A percentile compares a stretch with the other conserved stretches of the same genome.
Evolutionary conservation across 2,113 vertebrate species (phyloP).

Genomic region (Microcebus tavaratra): DNA sequence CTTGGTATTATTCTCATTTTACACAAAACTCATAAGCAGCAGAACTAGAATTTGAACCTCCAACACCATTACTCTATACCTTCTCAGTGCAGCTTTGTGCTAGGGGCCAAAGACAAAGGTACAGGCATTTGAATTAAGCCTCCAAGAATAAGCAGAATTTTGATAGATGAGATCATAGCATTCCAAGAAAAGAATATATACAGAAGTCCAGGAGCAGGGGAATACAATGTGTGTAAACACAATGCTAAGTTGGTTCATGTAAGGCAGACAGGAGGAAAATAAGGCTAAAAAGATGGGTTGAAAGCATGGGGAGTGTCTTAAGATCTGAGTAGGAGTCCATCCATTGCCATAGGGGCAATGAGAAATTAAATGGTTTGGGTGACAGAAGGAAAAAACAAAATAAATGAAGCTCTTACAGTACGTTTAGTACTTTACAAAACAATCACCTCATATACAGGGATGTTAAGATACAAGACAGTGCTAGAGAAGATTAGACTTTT

Average conservation of each 20-base stretch:
- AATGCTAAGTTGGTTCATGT: not conserved
- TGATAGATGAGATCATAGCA: not conserved
- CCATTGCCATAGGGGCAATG: not conserved
- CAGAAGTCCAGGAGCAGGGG: not conserved
- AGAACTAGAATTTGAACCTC: not conserved
- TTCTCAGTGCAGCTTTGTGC: not conserved
- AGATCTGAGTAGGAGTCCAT: not conserved
- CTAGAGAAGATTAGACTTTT: not conserved
- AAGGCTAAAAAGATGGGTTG: not conserved
- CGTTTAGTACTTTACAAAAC: not conserved
- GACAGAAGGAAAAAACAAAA: not conserved
- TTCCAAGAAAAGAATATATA: not conserved
- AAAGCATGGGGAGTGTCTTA: constrained; percentile 1
- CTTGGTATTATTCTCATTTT: constrained; percentile 39
- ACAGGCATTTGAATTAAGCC: not conserved
- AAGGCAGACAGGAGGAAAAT: not conserved
- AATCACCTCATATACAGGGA: not conserved
- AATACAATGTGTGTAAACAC: not conserved
- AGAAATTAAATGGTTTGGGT: constrained; percentile 5
- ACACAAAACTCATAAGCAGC: not conserved
- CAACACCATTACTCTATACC: not conserved
- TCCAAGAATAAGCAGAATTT: constrained; percentile 17
- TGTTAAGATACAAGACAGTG: not conserved
- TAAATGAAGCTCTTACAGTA: not conserved
- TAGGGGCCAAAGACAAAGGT: not conserved